Conservation (phyloP, 2,888 invertebrate species). For the Neria commutata region DNA sequence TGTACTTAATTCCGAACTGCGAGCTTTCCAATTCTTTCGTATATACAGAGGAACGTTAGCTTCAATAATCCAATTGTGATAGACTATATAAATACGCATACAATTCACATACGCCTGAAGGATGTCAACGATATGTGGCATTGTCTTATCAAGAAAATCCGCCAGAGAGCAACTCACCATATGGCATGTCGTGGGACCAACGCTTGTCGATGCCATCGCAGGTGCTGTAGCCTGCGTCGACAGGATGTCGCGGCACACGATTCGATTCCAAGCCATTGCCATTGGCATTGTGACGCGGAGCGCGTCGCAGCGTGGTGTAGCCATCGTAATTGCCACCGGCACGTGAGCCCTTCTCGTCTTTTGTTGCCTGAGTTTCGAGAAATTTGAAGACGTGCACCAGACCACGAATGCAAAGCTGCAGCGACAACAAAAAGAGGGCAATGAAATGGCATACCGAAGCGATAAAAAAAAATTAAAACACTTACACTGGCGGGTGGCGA, state of each 20-base stretch:
- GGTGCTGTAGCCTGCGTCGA: constrained; percentile 90
- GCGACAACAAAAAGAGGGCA: background rate
- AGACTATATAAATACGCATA: too few species aligned
- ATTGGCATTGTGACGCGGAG: constrained; percentile 54
- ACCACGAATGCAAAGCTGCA: constrained; percentile 78
- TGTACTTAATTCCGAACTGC: too few species aligned
- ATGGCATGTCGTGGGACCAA: constrained; percentile 77
- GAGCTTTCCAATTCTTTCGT: too few species aligned
- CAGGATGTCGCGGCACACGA: constrained; percentile 68
- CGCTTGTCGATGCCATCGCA: constrained; percentile 82
- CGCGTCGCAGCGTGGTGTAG: constrained; percentile 58
- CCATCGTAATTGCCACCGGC: constrained; percentile 61
- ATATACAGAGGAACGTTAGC: too few species aligned
- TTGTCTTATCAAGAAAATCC: background rate
- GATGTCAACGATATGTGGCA: too few species aligned
- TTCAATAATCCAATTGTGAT: too few species aligned
- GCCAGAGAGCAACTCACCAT: constrained; percentile 46
- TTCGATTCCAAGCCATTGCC: constrained; percentile 54
- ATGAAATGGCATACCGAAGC: too few species aligned
- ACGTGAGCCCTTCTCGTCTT: constrained; percentile 63
- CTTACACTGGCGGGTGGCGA: constrained; percentile 92
- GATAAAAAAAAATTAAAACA: constrained; percentile 30
- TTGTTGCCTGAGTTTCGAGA: constrained; percentile 85
- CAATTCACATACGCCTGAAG: too few species aligned
- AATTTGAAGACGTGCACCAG: constrained; percentile 95